Evolutionary conservation across 2,888 invertebrate species (phyloP).

Genomic region (Andricus curvator): DNA sequence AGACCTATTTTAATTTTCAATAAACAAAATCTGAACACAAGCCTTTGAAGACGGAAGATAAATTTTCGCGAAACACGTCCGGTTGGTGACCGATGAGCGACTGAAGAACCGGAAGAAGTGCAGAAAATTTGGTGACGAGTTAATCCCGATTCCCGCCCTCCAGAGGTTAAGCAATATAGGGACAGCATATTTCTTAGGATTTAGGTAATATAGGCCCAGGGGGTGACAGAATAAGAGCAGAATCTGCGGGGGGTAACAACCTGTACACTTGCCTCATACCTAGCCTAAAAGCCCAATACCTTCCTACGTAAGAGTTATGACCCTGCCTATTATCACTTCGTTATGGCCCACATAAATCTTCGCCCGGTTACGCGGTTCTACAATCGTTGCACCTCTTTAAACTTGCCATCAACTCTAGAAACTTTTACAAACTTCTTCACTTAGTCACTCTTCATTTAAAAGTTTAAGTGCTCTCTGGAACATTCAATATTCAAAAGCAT

Average conservation of each 20-base stretch:
- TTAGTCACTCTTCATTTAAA: slow-evolving; percentile 35
- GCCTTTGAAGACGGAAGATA: neutral
- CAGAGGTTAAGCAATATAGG: slow-evolving; percentile 46
- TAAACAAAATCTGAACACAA: neutral
- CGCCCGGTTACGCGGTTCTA: slow-evolving; percentile 64
- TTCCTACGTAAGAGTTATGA: slow-evolving; percentile 67
- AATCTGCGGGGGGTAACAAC: slow-evolving; percentile 66
- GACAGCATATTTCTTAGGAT: slow-evolving; percentile 49
- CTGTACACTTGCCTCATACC: slow-evolving; percentile 67
- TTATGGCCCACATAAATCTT: slow-evolving; percentile 74
- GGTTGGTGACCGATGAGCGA: slow-evolving; percentile 9
- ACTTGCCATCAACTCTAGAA: slow-evolving; percentile 28
- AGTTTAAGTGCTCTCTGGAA: slow-evolving; percentile 8
- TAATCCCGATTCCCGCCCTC: slow-evolving; percentile 24
- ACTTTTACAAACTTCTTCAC: slow-evolving; percentile 40
- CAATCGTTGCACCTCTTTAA: slow-evolving; percentile 55
- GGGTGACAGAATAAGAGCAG: slow-evolving; percentile 70
- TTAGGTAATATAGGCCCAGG: slow-evolving; percentile 57
- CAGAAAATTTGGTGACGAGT: slow-evolving; percentile 7
- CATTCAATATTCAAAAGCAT: slow-evolving; percentile 17
- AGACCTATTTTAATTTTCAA: neutral
- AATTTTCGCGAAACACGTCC: slow-evolving; percentile 16
- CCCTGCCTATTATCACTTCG: slow-evolving; percentile 75
- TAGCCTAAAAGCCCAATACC: slow-evolving; percentile 55
- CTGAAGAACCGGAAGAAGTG: slow-evolving; percentile 26